A percentile compares a stretch with the other conserved stretches of the same genome.
Evolutionary conservation across 1,140 invertebrate genomes (phyloP).

Genomic region (Aphaenogaster floridana): DNA sequence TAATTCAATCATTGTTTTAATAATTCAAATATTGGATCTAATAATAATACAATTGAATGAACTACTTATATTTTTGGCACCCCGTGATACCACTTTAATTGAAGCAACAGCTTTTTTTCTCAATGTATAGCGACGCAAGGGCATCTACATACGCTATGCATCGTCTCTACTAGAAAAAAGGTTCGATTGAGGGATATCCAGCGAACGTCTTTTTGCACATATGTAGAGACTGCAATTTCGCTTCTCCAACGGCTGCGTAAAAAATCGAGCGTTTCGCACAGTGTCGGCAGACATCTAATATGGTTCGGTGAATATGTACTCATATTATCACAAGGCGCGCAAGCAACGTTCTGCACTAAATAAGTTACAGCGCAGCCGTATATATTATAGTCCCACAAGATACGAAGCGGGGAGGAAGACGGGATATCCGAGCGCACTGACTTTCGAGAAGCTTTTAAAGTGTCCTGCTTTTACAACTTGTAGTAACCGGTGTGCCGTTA

Average conservation of each 20-base stretch:
- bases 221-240: not conserved
- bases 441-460: conserved; percentile 69
- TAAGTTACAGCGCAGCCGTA: conserved; percentile 50
- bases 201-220: not conserved
- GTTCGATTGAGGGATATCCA: not conserved
- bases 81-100: no score
- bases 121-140: not conserved
- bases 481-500: conserved; percentile 64
- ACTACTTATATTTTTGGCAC: no score
- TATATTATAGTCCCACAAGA: conserved; percentile 20
- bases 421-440: conserved; percentile 37
- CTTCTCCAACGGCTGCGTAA: not conserved
- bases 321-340: not conserved
- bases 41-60: no score
- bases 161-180: not conserved
- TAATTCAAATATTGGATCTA: no score
- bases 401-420: conserved; percentile 3
- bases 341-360: conserved; percentile 30
- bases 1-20: no score
- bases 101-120: no score
- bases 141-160: not conserved
- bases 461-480: conserved; percentile 67
- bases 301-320: not conserved
- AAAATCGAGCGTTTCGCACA: not conserved
- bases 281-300: not conserved